phyloP scores from a whole-genome alignment of 2,888 invertebrate genomes.

The Molorchus minor region DNA sequence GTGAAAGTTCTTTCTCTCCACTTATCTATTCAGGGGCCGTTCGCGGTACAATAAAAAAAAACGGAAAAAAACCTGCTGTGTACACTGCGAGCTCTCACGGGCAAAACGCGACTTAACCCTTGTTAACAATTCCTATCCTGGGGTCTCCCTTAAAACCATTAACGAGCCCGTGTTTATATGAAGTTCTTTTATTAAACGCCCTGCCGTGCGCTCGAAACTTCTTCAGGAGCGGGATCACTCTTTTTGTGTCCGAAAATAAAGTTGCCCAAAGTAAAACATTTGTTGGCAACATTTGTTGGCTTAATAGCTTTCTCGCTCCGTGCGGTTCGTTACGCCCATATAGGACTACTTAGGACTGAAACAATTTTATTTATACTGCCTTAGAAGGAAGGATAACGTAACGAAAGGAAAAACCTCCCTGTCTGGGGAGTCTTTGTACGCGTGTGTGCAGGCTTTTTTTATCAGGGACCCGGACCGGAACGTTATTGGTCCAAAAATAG shows the following conservation, averaged over 20 bases:
- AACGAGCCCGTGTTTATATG: slow-evolving; percentile 9
- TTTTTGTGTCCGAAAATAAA: slow-evolving; percentile 17
- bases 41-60: no score
- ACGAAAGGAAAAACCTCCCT: no score
- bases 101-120: background rate
- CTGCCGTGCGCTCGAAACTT: slow-evolving; percentile 2
- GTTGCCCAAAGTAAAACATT: slow-evolving; percentile 18
- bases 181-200: slow-evolving; percentile 19
- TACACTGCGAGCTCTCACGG: background rate
- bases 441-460: no score
- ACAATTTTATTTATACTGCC: no score
- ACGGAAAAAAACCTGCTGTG: no score
- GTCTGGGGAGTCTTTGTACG: no score
- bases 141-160: slow-evolving; percentile 1
- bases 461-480: no score
- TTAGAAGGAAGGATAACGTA: no score
- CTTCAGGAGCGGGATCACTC: background rate
- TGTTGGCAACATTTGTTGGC: slow-evolving; percentile 10
- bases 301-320: slow-evolving; percentile 11
- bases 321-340: background rate
- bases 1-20: no score
- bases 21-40: no score
- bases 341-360: background rate
- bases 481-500: no score
- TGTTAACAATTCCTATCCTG: slow-evolving; percentile 1